Conservation (phyloP, 2,797 vertebrate species). For the Acanthurus leucopareius region DNA sequence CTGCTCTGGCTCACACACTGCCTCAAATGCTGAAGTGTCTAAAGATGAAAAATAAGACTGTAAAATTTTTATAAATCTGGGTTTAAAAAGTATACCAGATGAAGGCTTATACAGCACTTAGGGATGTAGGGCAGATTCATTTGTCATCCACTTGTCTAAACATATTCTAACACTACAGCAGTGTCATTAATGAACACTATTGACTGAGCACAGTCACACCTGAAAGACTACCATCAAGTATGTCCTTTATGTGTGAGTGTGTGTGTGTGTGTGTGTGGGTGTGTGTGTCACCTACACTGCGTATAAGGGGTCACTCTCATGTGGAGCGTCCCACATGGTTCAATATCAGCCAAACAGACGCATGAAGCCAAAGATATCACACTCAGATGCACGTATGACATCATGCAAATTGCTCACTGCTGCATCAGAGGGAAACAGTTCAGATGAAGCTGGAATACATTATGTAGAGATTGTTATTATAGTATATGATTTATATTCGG, state of each 20-base stretch:
- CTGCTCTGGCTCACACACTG: background rate
- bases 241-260: slow-evolving; percentile 8
- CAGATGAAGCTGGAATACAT: background rate
- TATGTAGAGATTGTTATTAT: background rate
- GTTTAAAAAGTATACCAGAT: slow-evolving; percentile 17
- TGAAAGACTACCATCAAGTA: slow-evolving; percentile 56
- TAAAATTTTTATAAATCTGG: slow-evolving; percentile 29
- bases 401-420: background rate
- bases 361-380: slow-evolving; percentile 32
- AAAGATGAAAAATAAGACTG: slow-evolving; percentile 30
- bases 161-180: slow-evolving; percentile 46
- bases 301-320: slow-evolving; percentile 47
- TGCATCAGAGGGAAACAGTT: background rate
- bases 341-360: slow-evolving; percentile 30
- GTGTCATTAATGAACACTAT: slow-evolving; percentile 66
- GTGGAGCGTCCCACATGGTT: slow-evolving; percentile 56
- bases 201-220: slow-evolving; percentile 66
- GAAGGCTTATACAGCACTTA: background rate
- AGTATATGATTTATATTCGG: slow-evolving; percentile 18
- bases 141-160: slow-evolving; percentile 32
- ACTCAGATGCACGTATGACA: background rate
- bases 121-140: slow-evolving; percentile 49
- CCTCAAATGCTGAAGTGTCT: background rate
- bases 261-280: slow-evolving; percentile 16
- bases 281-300: slow-evolving; percentile 23